phyloP scores from a whole-genome alignment of 2,888 invertebrate genomes.

The Hybos culiciformis region DNA sequence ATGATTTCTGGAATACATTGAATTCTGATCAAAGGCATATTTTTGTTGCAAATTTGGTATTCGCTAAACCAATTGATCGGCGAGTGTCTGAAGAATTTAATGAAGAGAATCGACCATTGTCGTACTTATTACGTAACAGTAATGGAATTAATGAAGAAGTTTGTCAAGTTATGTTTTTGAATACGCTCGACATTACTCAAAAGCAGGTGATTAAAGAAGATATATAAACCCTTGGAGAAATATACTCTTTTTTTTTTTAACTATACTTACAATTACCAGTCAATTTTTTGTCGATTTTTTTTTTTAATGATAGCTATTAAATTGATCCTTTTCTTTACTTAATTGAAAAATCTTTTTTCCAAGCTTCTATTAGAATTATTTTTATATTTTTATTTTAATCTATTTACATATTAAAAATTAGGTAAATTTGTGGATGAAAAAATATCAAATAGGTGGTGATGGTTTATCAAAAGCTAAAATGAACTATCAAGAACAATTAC shows the following conservation, averaged over 20 bases:
- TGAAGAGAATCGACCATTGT: neutral
- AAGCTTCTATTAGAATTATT: no score
- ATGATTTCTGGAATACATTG: neutral
- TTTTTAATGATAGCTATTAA: no score
- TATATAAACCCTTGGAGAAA: no score
- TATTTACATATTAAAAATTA: no score
- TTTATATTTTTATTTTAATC: no score
- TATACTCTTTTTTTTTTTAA: no score
- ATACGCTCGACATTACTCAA: neutral
- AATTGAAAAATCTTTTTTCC: no score
- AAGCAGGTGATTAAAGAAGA: no score
- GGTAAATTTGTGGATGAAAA: neutral
- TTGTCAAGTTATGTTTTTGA: neutral
- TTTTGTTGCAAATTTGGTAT: neutral
- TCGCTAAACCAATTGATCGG: neutral
- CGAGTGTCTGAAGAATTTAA: neutral
- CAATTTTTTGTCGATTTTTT: no score
- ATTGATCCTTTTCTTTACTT: no score
- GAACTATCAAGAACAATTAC: neutral
- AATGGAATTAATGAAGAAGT: neutral
- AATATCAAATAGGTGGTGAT: slow-evolving; percentile 1
- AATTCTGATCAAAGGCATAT: slow-evolving; percentile 1
- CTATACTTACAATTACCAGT: no score
- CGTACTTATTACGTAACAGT: neutral
- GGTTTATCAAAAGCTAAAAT: neutral